These are phyloP conservation scores for Trissolcus brochymenae DNA, from an alignment of 2,888 invertebrate species.

Conservation along the genomic window DNA sequence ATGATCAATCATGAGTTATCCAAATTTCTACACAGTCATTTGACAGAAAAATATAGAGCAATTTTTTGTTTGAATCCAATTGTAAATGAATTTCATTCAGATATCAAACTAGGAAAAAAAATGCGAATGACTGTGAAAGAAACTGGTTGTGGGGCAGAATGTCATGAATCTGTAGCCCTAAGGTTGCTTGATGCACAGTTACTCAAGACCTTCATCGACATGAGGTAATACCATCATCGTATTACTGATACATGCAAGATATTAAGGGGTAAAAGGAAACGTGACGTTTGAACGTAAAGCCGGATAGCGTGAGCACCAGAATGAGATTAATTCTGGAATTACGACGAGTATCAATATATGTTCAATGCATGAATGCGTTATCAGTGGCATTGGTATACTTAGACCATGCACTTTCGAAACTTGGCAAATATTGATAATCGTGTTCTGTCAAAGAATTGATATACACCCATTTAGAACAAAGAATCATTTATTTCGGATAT, in stretches of 20 bases:
- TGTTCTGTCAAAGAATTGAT: neutral
- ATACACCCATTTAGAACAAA: neutral
- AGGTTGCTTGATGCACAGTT: constrained; percentile 35
- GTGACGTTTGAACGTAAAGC: constrained; percentile 24
- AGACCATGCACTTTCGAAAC: constrained; percentile 42
- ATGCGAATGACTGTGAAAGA: too few species aligned
- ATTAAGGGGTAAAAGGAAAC: constrained; percentile 49
- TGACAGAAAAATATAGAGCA: neutral
- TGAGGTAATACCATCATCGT: constrained; percentile 44
- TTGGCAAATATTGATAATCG: constrained; percentile 17
- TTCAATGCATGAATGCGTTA: constrained; percentile 40
- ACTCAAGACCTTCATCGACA: constrained; percentile 36
- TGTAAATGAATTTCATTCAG: neutral
- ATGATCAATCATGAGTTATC: too few species aligned
- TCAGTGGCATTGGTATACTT: constrained; percentile 30
- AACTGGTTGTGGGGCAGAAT: constrained; percentile 4
- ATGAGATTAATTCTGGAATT: constrained; percentile 44
- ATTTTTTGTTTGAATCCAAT: neutral
- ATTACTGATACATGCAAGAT: constrained; percentile 36
- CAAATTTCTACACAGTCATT: too few species aligned
- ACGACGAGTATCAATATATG: constrained; percentile 12
- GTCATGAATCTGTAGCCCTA: constrained; percentile 29
- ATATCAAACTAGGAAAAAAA: too few species aligned
- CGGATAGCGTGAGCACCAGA: constrained; percentile 16
- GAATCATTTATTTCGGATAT: neutral